phyloP scores from a whole-genome alignment of 2,113 vertebrate species.

The Sula dactylatra region DNA sequence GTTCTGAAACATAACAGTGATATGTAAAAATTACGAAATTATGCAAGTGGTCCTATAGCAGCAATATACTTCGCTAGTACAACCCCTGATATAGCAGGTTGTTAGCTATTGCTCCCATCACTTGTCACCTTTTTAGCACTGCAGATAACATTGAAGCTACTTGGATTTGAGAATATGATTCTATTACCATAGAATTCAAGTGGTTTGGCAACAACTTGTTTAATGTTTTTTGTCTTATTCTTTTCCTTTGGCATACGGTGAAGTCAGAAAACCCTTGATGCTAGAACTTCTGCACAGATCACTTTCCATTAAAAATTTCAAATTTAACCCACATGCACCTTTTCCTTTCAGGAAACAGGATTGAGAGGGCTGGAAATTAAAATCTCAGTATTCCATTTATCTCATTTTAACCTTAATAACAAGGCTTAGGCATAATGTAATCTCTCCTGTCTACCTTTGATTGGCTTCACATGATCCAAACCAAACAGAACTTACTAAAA shows the following conservation, averaged over 20 bases:
- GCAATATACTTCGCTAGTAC: neutral
- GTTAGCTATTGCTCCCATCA: neutral
- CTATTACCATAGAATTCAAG: neutral
- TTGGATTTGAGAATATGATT: neutral
- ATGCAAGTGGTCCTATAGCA: neutral
- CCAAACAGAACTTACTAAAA: neutral
- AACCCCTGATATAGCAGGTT: fast-evolving
- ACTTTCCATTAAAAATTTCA: neutral
- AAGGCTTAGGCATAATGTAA: neutral
- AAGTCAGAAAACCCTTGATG: neutral
- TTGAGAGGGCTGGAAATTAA: neutral
- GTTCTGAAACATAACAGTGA: neutral
- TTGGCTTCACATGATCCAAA: constrained; percentile 12
- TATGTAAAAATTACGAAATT: neutral
- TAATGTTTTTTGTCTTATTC: neutral
- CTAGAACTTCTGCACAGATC: neutral
- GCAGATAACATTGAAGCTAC: neutral
- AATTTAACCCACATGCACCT: neutral
- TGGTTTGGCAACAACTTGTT: neutral
- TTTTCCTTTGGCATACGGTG: neutral
- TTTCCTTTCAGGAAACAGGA: neutral
- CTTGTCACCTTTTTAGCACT: neutral
- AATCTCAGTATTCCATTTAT: neutral
- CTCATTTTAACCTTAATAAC: neutral
- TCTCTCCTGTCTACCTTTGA: neutral